These are phyloP conservation scores for Cosmia pyralina DNA, from an alignment of 2,888 invertebrate genomes.

Conservation along the genomic window DNA sequence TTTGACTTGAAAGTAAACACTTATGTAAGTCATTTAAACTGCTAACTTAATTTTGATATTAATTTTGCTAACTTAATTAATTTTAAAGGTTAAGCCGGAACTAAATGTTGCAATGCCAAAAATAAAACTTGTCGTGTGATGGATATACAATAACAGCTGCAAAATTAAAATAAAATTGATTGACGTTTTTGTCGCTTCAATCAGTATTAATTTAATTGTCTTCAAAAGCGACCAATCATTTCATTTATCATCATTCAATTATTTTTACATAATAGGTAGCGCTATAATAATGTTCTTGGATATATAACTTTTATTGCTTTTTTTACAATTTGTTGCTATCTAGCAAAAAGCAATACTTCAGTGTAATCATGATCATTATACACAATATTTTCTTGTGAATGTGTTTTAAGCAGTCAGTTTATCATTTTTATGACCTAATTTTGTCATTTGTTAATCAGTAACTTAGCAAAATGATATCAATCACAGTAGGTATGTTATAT, in stretches of 20 bases:
- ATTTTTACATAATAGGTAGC: neutral
- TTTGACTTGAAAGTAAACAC: neutral
- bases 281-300: neutral
- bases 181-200: neutral
- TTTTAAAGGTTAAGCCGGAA: constrained; percentile 5
- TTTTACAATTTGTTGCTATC: neutral
- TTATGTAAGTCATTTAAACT: neutral
- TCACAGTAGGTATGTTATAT: neutral
- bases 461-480: neutral
- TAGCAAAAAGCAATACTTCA: neutral
- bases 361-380: neutral
- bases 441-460: neutral
- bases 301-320: neutral
- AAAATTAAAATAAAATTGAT: constrained; percentile 5
- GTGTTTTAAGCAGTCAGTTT: neutral
- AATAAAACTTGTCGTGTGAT: constrained; percentile 26
- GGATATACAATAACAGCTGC: neutral
- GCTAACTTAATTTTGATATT: too few relatives aligned
- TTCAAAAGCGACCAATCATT: constrained; percentile 11
- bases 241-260: constrained; percentile 1
- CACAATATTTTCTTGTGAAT: neutral
- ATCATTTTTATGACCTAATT: neutral
- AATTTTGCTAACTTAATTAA: neutral
- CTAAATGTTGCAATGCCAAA: constrained; percentile 20
- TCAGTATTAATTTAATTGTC: constrained; percentile 5